Conservation (phyloP, 2,888 invertebrate species). For the Melangyna quadrimaculata region DNA sequence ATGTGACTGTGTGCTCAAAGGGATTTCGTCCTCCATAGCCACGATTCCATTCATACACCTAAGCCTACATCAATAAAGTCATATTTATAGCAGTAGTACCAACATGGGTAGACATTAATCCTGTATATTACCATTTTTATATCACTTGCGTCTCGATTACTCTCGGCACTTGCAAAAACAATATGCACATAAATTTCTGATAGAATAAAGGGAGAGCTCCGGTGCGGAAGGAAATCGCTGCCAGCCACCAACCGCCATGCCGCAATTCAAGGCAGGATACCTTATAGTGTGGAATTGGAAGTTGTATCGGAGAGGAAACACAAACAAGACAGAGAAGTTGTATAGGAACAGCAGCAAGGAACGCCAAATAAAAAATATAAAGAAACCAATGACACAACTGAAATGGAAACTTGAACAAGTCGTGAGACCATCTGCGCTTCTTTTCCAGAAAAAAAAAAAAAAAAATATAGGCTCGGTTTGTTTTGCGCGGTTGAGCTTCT, state of each 20-base stretch:
- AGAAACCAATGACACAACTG: constrained; percentile 61
- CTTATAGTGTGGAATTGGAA: constrained; percentile 9
- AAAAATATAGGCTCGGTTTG: neutral
- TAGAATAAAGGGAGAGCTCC: neutral
- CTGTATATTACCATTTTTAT: constrained; percentile 70
- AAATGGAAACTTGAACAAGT: constrained; percentile 70
- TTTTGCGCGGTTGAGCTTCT: neutral
- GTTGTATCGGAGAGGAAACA: neutral
- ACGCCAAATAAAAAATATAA: neutral
- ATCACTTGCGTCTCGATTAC: constrained; percentile 69
- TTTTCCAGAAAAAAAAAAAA: neutral
- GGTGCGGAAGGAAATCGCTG: constrained; percentile 46
- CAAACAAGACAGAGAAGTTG: neutral
- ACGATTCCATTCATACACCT: constrained; percentile 5
- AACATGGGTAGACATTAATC: constrained; percentile 68
- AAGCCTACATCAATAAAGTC: constrained; percentile 64
- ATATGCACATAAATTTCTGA: constrained; percentile 70
- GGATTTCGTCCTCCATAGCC: neutral
- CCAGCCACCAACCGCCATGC: neutral
- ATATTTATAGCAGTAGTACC: constrained; percentile 68
- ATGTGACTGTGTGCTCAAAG: neutral
- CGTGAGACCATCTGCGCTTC: constrained; percentile 64
- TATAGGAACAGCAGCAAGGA: neutral
- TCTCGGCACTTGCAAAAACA: constrained; percentile 69
- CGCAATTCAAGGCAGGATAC: constrained; percentile 37